Evolutionary conservation across 2,797 vertebrate genomes (phyloP).

Genomic region (Sorex maritimensis): DNA sequence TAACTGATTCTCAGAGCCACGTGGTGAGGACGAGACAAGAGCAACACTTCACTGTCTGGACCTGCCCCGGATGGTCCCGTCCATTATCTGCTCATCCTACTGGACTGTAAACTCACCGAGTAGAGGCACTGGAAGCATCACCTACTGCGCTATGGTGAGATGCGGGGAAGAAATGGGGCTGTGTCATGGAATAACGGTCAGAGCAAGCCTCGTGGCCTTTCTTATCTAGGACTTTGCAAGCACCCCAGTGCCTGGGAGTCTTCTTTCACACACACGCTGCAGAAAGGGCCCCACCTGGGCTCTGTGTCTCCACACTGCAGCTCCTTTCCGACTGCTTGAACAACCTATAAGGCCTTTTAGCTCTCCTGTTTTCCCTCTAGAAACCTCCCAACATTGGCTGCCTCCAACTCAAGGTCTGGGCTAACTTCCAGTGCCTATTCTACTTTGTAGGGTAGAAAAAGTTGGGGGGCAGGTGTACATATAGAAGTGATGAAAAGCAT

Average conservation of each 20-base stretch:
- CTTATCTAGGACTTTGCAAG: not conserved
- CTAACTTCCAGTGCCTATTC: not conserved
- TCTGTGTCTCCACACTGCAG: not conserved
- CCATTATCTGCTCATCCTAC: not conserved
- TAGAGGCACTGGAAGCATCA: not conserved
- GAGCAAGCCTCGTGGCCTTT: not conserved
- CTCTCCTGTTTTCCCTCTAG: constrained; percentile 25
- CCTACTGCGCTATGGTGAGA: not conserved
- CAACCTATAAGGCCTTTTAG: not conserved
- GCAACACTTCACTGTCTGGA: not conserved
- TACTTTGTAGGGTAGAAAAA: not conserved
- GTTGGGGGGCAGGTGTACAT: not conserved
- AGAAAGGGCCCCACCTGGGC: not conserved
- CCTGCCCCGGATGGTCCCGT: not conserved
- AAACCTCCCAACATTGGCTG: constrained; percentile 8
- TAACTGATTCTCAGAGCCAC: constrained; percentile 50
- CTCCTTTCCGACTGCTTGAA: not conserved
- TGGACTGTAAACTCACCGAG: not conserved
- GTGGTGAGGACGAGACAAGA: not conserved
- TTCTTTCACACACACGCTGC: not conserved
- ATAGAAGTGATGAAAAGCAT: constrained; percentile 41
- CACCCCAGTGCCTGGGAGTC: not conserved
- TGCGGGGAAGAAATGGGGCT: not conserved
- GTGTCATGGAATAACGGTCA: not conserved
- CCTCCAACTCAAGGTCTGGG: constrained; percentile 10